Evolutionary conservation across 2,888 invertebrate genomes (phyloP).

Genomic region (Epinotia bilunana): DNA sequence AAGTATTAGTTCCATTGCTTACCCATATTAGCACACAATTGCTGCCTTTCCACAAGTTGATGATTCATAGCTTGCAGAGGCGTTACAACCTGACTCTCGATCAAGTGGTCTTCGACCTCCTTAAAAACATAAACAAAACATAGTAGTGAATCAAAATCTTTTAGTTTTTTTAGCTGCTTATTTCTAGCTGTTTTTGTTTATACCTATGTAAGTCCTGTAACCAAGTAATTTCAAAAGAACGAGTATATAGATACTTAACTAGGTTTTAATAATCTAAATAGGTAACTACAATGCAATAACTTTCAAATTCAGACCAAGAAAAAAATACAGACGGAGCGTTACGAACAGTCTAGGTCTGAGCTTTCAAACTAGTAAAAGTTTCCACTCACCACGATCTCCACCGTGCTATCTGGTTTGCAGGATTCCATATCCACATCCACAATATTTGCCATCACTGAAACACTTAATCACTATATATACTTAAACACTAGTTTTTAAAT

Average conservation of each 20-base stretch:
- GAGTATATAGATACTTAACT: not conserved
- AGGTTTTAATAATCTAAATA: not conserved
- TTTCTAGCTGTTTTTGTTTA: no score
- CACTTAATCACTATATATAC: constrained; percentile 10
- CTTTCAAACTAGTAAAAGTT: not conserved
- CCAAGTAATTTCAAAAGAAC: not conserved
- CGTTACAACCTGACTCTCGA: not conserved
- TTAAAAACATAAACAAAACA: constrained; percentile 3
- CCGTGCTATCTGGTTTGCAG: constrained; percentile 34
- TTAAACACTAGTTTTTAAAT: constrained; percentile 5
- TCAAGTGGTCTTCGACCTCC: not conserved
- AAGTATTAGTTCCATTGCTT: not conserved
- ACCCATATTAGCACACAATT: constrained; percentile 12
- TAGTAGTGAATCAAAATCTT: no score
- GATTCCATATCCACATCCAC: constrained; percentile 3
- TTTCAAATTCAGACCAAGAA: no score
- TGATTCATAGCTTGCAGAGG: constrained; percentile 3
- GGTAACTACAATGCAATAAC: not conserved
- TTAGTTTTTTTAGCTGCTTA: no score
- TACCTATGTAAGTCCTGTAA: not conserved
- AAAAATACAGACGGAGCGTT: no score
- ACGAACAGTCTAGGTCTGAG: no score
- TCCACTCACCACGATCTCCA: constrained; percentile 12
- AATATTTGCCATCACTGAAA: constrained; percentile 24
- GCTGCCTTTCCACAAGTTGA: constrained; percentile 20